These are phyloP conservation scores for Acronicta alni DNA, from an alignment of 2,888 invertebrate genomes.

Conservation along the genomic window DNA sequence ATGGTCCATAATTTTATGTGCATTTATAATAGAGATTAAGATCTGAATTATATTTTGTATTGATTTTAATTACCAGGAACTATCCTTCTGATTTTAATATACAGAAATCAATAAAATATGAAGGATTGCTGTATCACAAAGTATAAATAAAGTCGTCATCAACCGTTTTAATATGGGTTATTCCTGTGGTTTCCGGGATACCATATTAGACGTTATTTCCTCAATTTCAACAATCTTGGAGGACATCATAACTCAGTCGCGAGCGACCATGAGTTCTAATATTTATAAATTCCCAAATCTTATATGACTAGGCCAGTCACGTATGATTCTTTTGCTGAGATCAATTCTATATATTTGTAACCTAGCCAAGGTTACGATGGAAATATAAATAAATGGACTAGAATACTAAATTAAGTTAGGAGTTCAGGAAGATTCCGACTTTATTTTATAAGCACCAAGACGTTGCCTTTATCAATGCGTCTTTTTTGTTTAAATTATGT, in stretches of 20 bases:
- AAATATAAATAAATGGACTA: background rate
- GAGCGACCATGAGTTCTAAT: constrained; percentile 22
- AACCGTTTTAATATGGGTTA: constrained; percentile 8
- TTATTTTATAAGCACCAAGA: no score
- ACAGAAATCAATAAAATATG: no score
- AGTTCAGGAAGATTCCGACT: no score
- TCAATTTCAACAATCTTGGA: constrained; percentile 41
- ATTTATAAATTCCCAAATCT: constrained; percentile 44
- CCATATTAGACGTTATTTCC: constrained; percentile 28
- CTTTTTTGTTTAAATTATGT: no score
- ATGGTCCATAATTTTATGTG: no score
- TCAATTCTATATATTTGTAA: constrained; percentile 8
- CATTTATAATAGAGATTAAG: no score
- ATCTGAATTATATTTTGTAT: no score
- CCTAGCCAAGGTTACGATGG: background rate
- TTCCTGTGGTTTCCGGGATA: constrained; percentile 7
- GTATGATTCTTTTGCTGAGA: background rate
- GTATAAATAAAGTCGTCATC: no score
- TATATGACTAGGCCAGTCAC: constrained; percentile 36
- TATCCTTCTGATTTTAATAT: no score
- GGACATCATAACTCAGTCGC: constrained; percentile 37
- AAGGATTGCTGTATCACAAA: no score
- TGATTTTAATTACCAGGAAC: no score
- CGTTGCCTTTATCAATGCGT: no score
- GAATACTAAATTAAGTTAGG: background rate